Percentiles rank a stretch among this genome's conserved stretches.
phyloP scores from a whole-genome alignment of 2,888 invertebrate species.

The Drosophila bunnanda region DNA sequence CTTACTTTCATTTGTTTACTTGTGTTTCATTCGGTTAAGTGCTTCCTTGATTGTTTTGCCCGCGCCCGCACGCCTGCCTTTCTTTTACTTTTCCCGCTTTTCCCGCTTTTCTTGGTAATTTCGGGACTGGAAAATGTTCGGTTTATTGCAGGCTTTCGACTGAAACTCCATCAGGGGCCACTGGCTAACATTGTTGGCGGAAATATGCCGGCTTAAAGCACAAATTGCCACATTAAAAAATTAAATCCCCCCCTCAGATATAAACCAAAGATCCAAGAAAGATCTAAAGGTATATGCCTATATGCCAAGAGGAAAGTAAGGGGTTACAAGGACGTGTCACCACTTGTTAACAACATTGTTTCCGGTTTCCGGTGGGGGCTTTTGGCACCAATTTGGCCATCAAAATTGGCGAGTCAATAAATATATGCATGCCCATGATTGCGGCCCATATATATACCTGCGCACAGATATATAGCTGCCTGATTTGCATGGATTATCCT shows the following conservation, averaged over 20 bases:
- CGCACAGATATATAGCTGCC: conserved; percentile 11
- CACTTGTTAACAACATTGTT: conserved; percentile 70
- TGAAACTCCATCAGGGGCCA: conserved; percentile 1
- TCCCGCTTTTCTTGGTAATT: conserved; percentile 9
- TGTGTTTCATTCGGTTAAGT: conserved; percentile 80
- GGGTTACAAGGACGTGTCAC: neutral
- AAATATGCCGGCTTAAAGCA: neutral
- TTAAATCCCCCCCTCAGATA: neutral
- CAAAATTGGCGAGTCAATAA: conserved; percentile 26
- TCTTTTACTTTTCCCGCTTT: neutral
- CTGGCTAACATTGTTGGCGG: conserved; percentile 5
- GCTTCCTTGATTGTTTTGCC: conserved; percentile 78
- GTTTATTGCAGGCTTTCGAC: conserved; percentile 24
- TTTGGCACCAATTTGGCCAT: conserved; percentile 45
- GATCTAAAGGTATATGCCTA: neutral
- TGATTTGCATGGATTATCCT: conserved; percentile 61
- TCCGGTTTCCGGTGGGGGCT: conserved; percentile 11
- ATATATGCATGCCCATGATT: conserved; percentile 23
- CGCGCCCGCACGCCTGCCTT: conserved; percentile 37
- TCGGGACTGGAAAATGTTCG: conserved; percentile 11
- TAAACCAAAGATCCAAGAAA: neutral
- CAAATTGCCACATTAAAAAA: too few species aligned
- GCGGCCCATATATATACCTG: neutral
- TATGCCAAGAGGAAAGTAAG: neutral
- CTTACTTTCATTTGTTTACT: conserved; percentile 80